Percentiles rank a stretch among this genome's conserved stretches.
phyloP scores from a whole-genome alignment of 2,888 invertebrate genomes.

The Rhodophaea formosa region DNA sequence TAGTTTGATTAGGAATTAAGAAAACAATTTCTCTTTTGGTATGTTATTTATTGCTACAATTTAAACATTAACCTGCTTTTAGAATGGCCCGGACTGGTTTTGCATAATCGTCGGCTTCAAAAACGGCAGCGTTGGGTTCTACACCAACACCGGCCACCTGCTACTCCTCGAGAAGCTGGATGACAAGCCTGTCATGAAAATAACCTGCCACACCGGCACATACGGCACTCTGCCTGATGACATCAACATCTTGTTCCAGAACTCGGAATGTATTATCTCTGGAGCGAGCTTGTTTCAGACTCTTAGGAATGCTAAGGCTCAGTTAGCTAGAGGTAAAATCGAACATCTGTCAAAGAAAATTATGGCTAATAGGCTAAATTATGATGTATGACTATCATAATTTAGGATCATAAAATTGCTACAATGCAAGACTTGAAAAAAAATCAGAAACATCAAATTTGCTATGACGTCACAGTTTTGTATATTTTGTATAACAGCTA shows the following conservation, averaged over 20 bases:
- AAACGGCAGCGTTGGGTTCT: conserved; percentile 92
- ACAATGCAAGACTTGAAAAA: no score
- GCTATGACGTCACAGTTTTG: no score
- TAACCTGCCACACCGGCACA: conserved; percentile 87
- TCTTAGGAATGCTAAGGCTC: conserved; percentile 88
- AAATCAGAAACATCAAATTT: no score
- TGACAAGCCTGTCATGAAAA: conserved; percentile 87
- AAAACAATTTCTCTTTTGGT: no score
- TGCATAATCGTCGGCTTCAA: conserved; percentile 93
- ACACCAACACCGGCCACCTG: conserved; percentile 92
- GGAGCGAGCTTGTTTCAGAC: conserved; percentile 90
- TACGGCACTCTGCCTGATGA: conserved; percentile 83
- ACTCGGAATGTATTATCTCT: conserved; percentile 86
- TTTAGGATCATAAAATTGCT: no score
- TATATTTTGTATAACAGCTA: no score
- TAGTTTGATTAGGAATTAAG: no score
- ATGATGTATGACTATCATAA: no score
- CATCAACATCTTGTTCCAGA: conserved; percentile 87
- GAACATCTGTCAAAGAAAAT: no score
- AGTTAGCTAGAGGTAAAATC: conserved; percentile 87
- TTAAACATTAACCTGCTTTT: conserved; percentile 28
- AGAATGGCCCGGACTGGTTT: conserved; percentile 94
- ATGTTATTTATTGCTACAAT: no score
- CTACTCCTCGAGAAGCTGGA: conserved; percentile 92
- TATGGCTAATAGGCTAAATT: no score